Base-by-base conservation (phyloP, 2,113 vertebrate species). In the Notarius lentiginosus region DNA sequence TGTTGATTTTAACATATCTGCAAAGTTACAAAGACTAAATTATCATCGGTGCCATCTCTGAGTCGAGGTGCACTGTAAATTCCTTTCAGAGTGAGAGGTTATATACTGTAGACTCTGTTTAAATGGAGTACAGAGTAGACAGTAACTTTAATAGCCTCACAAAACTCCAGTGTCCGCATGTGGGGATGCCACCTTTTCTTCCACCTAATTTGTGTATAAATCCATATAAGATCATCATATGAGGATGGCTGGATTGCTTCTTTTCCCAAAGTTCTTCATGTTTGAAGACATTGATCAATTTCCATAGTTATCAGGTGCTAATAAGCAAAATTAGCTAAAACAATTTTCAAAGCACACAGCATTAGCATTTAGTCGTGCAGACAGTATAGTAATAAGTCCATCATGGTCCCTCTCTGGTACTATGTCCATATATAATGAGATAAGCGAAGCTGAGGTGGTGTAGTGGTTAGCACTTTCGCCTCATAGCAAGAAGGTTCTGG, bases 401-500 rank as follows among this genome's bases (percentile, higher is more conserved):
- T 68, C 65, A 73, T 27, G 72, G 86, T 41, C 41, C 24, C 14
- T 83, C 47, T 79, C 76, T n/a, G 27, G 18, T 47, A 49, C n/a
- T 53, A 51, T 61, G 60, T 60, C 85, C 83, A 89, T 75, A 87
- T 85, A 63, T 72, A 41, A 20, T 30, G 56, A 88, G 79, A 60
- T 41, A 41, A 4, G 41, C 4, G 41, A 41, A 41, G 41, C 4
- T 41, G 41, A 41, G 41, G 41, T 41, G 41, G 41, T 41, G 41
- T 41, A 41, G 41, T 41, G 41, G 41, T 41, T 41, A 41, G 41
- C 41, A 41, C 41, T 41, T 41, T 41, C 41, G 3, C 41, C 41
- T 41, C 41, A 41, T 41, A 41, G 41, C 41, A 41, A 41, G 41
- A 41, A 41, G 41, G 41, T 41, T 41, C 41, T 41, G 41, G 41